Evolutionary conservation across 2,797 vertebrate species (phyloP).

Genomic region (Peromyscus nudipes): DNA sequence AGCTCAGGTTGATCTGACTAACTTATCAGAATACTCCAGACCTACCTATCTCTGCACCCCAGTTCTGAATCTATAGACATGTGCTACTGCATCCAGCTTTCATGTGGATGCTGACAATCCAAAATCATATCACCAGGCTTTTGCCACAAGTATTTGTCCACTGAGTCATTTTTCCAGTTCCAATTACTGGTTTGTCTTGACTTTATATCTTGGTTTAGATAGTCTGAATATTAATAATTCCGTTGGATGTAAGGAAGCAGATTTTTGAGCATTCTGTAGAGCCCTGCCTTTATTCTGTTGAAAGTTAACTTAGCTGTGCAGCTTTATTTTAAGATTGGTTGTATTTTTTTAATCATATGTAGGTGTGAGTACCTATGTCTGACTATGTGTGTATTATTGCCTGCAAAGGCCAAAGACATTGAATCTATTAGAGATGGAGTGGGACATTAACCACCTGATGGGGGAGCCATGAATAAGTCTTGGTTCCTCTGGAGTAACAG

Average conservation of each 20-base stretch:
- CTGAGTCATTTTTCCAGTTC: not conserved
- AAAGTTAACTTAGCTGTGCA: not conserved
- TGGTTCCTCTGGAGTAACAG: not conserved
- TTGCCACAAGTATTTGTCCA: not conserved
- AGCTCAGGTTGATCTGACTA: not conserved
- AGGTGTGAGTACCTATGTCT: not conserved
- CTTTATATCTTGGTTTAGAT: not conserved
- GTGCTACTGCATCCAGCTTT: not conserved
- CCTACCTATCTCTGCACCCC: no score
- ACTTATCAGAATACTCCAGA: not conserved
- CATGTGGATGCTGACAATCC: no score
- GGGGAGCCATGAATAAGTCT: not conserved
- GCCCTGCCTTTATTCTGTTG: not conserved
- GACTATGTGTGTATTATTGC: not conserved
- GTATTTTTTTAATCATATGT: not conserved
- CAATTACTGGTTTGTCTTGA: not conserved
- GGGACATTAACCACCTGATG: not conserved
- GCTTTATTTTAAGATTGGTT: not conserved
- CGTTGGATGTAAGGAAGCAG: not conserved
- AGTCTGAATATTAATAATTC: not conserved
- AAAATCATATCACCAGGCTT: no score
- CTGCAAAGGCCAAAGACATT: not conserved
- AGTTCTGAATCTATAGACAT: not conserved
- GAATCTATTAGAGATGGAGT: not conserved
- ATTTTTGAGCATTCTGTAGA: not conserved